Base-by-base conservation (phyloP, 2,797 vertebrate species). In the Smutsia temminckii region DNA sequence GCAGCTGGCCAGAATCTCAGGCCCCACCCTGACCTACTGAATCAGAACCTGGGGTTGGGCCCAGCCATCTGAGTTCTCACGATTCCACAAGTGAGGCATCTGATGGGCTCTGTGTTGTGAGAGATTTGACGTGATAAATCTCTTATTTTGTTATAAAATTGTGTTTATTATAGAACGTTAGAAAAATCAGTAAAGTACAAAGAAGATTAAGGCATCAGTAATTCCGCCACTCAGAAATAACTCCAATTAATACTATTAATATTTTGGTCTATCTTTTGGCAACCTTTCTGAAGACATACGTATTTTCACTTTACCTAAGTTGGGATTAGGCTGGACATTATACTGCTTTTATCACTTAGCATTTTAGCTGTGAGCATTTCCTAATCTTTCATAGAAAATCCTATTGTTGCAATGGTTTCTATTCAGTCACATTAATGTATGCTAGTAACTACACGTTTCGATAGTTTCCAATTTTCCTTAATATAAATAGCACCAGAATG, bases 161-260 rank as follows among this genome's bases (percentile, higher is more conserved):
- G 11, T 46, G 11, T 85, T 34, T 87, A 55, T 91, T 93, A 59
- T 59, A 85, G 72, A 92, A 84, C 78, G 85, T 57, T 51, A 63
- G 61, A 78, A 83, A 88, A 94, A 63, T 57, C 20, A 78, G 53
- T 85, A n/a, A 95, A 49, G 57, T 72, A 42, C n/a, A 78, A 80
- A 91, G 59, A 51, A 61, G 42, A 81, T 68, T 37, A 92, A 85
- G 10, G 21, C 34, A 63, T 66, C 37, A 64, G 29, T 85, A 78
- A 88, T 85, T 95, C 49, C 21, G 20, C 49, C n/a, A 42, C 55
- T 92, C 75, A 89, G 68, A 89, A 95, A 89, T 91, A 68, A 77
- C 51, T 89, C 72, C 21, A 66, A 10, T 57, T 32, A 74, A 37
- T 80, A 25, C n/a, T 79, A 16, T 34, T 42, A n/a, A 34, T 90